Base-by-base conservation (phyloP, 2,113 vertebrate species). In the Cinclus cinclus region DNA sequence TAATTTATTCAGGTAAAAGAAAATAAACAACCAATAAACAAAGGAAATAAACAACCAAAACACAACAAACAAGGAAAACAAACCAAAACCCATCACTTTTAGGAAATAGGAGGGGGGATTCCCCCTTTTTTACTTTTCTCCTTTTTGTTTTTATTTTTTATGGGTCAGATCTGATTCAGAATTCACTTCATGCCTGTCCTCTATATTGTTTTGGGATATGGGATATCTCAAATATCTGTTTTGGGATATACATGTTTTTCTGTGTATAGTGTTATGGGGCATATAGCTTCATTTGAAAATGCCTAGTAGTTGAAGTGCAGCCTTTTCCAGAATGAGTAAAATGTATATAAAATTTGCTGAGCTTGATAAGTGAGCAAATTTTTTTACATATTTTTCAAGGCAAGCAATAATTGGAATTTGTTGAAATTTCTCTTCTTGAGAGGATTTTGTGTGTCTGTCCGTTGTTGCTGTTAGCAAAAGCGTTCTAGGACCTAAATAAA, bases 101-200 rank as follows among this genome's bases (percentile, higher is more conserved):
- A 25, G 13, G 15, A 50, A 77, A 41, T 44, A 5, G 7, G 3
- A 9, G 1, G 5, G 4, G 1, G 0, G 1, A 2, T 15, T 13
- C 1, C 9, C 3, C 11, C 3, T 7, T 8, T 8, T 28, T 58
- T 23, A 4, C 2, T 16, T 39, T n/a, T 13, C 8, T 31, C 5
- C 6, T 30, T 10, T 20, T 7, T 21, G 4, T 65, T 14, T 33
- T 53, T 16, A 2, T 44, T 28, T 59, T 70, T 37, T 47, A 20
- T 79, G 5, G 24, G 8, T 25, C 55, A 15, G 22, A 47, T 42
- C 33, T 84, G 49, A 44, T 83, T 60, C 19, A 46, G 50, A 64
- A 65, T 50, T 22, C 6, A 30, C 23, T 69, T 58, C 23, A 23
- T n/a, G 33, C 28, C 30, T 49, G 7, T 47, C 68, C 52, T 75